These are phyloP conservation scores for Ochropacha duplaris DNA, from an alignment of 2,888 invertebrate genomes.

Conservation along the genomic window DNA sequence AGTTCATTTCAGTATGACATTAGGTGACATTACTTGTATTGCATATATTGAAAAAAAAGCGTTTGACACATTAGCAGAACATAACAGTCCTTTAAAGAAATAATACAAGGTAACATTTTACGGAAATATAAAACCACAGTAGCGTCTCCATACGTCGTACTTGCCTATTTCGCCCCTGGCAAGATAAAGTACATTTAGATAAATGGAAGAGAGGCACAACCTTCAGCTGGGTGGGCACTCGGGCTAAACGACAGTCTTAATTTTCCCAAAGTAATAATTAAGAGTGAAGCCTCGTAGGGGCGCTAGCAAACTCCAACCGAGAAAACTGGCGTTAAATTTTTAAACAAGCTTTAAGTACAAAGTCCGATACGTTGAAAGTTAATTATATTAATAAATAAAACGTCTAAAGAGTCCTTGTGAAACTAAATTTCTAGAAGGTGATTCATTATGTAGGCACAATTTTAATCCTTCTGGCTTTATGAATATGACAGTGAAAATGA, in stretches of 20 bases:
- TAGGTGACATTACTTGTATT: no score
- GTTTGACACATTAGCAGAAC: no score
- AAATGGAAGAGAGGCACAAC: slow-evolving; percentile 73
- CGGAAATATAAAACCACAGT: slow-evolving; percentile 8
- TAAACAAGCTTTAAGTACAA: slow-evolving; percentile 79
- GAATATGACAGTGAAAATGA: neutral
- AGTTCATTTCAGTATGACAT: no score
- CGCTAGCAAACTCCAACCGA: slow-evolving; percentile 53
- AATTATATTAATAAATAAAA: slow-evolving; percentile 77
- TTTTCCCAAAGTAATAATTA: slow-evolving; percentile 84
- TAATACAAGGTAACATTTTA: neutral
- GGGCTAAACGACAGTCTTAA: slow-evolving; percentile 82
- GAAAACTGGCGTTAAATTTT: slow-evolving; percentile 74
- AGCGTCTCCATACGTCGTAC: slow-evolving; percentile 51
- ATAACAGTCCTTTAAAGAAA: neutral
- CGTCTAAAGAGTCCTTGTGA: slow-evolving; percentile 33
- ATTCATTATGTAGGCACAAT: slow-evolving; percentile 1
- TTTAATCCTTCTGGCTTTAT: neutral
- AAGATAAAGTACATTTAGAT: slow-evolving; percentile 82
- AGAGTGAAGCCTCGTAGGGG: slow-evolving; percentile 79
- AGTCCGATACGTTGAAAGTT: slow-evolving; percentile 77
- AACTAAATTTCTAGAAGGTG: slow-evolving; percentile 4
- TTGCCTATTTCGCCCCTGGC: slow-evolving; percentile 48
- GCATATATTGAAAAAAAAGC: no score
- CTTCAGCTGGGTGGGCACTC: slow-evolving; percentile 72